Conservation (phyloP, 2,113 vertebrate species). For the Rissa tridactyla region DNA sequence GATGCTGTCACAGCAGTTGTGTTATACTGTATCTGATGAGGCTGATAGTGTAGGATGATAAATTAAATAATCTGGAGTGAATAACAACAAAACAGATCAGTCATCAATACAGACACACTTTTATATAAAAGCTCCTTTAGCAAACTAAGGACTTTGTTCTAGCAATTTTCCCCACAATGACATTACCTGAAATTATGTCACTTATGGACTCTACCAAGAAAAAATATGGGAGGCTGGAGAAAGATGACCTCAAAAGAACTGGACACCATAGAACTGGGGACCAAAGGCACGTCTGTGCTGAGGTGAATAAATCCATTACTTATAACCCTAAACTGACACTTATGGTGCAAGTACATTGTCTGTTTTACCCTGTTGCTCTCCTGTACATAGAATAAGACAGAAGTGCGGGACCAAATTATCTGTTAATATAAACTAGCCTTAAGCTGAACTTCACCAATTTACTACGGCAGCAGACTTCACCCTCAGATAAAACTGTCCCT, state of each 20-base stretch:
- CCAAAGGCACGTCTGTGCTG: slow-evolving; percentile 60
- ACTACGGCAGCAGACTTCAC: not conserved
- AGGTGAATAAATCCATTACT: slow-evolving; percentile 36
- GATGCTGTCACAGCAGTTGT: not conserved
- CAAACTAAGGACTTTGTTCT: slow-evolving; percentile 24
- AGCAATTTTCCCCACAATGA: slow-evolving; percentile 10
- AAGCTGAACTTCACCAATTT: not conserved
- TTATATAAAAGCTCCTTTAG: slow-evolving; percentile 38
- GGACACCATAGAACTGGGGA: slow-evolving; percentile 45
- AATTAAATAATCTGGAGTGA: slow-evolving; percentile 20
- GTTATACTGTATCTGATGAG: not conserved
- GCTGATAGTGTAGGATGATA: not conserved
- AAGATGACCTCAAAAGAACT: slow-evolving; percentile 39
- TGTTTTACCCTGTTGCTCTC: slow-evolving; percentile 19
- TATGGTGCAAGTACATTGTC: not conserved
- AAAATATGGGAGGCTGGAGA: slow-evolving; percentile 24
- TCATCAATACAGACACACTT: not conserved
- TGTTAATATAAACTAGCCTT: not conserved
- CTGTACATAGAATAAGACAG: slow-evolving; percentile 1
- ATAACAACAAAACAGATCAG: slow-evolving; percentile 15
- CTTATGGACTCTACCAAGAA: slow-evolving; percentile 2
- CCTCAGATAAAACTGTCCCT: not conserved
- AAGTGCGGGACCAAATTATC: slow-evolving; percentile 3
- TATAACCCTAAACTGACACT: slow-evolving; percentile 30
- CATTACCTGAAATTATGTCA: slow-evolving; percentile 4